A percentile compares a stretch with the other conserved stretches of the same genome.
Conservation (phyloP, 1,140 invertebrate species). For the Diachasma alloeum region DNA sequence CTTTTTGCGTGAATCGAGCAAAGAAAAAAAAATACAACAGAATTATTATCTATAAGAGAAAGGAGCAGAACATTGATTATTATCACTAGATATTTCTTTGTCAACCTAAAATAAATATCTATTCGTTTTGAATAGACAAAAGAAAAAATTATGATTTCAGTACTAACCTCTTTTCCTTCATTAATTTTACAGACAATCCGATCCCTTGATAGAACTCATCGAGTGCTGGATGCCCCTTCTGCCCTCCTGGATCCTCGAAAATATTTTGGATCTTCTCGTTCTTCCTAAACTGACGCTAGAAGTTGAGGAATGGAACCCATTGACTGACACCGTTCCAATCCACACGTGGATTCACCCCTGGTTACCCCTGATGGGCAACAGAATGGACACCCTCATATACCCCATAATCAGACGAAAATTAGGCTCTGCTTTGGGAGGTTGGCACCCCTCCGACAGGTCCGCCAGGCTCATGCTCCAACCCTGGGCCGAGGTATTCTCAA, state of each 20-base stretch:
- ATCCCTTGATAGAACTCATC: constrained; percentile 80
- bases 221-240: constrained; percentile 83
- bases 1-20: too few relatives aligned
- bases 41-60: too few relatives aligned
- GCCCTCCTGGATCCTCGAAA: constrained; percentile 84
- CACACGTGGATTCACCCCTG: constrained; percentile 98
- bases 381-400: constrained; percentile 84
- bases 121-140: not conserved
- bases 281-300: constrained; percentile 81
- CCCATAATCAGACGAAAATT: constrained; percentile 94
- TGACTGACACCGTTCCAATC: constrained; percentile 91
- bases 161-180: constrained; percentile 68
- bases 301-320: constrained; percentile 93
- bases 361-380: constrained; percentile 78
- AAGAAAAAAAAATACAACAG: too few relatives aligned
- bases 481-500: constrained; percentile 88
- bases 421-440: constrained; percentile 83
- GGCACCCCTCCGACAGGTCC: constrained; percentile 93
- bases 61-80: too few relatives aligned
- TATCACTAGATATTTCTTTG: too few relatives aligned
- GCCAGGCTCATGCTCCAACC: constrained; percentile 91
- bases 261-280: constrained; percentile 83
- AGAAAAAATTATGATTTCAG: not conserved
- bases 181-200: constrained; percentile 72
- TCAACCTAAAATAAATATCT: too few relatives aligned